phyloP scores from a whole-genome alignment of 2,113 vertebrate genomes.

The Axis porcinus region DNA sequence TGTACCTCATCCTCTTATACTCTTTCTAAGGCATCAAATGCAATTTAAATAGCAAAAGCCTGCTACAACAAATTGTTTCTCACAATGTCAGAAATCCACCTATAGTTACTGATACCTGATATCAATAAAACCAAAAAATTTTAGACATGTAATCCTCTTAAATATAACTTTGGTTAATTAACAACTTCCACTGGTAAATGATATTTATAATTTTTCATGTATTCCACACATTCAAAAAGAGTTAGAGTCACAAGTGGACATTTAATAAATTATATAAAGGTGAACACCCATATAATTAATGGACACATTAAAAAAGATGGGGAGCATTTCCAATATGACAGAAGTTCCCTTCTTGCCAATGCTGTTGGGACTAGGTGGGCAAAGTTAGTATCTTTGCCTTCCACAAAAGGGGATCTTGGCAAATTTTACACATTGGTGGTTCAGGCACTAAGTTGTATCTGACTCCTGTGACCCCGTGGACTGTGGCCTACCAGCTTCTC shows the following conservation, averaged over 20 bases:
- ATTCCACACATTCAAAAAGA: background rate
- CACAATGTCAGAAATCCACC: background rate
- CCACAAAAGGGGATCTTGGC: background rate
- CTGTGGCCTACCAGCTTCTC: background rate
- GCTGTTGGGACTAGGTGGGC: fast-evolving
- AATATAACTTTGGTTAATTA: background rate
- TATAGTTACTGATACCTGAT: background rate
- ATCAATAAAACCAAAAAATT: background rate
- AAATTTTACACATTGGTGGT: background rate
- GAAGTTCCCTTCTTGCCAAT: background rate
- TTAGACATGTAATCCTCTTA: background rate
- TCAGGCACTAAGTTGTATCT: background rate
- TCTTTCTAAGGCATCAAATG: background rate
- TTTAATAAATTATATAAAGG: background rate
- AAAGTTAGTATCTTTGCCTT: background rate
- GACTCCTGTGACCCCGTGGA: background rate
- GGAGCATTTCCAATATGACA: background rate
- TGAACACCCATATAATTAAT: background rate
- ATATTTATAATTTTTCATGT: background rate
- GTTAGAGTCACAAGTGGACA: background rate
- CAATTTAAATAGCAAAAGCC: background rate
- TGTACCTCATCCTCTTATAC: background rate
- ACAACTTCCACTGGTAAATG: background rate
- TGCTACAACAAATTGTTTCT: background rate
- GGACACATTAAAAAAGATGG: background rate